A percentile compares a stretch with the other conserved stretches of the same genome.
Evolutionary conservation across 2,888 invertebrate genomes (phyloP).

Genomic region (Caenorhabditis afra): DNA sequence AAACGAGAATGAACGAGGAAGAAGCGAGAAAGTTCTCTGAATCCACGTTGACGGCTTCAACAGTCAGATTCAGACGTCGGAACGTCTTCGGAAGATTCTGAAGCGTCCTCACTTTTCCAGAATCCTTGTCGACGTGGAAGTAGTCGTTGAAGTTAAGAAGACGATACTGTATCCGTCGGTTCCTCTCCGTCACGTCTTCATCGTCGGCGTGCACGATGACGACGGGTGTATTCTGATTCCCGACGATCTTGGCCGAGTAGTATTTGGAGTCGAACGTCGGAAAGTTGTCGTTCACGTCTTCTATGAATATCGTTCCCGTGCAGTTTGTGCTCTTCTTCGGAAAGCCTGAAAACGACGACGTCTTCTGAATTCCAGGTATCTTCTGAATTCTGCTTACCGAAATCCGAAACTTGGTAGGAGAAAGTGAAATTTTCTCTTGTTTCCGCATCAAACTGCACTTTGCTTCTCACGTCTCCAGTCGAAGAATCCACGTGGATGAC

Average conservation of each 20-base stretch:
- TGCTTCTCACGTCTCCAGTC: slow-evolving; percentile 20
- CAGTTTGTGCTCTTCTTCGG: slow-evolving; percentile 21
- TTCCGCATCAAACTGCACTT: slow-evolving; percentile 32
- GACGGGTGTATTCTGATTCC: slow-evolving; percentile 5
- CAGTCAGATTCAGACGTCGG: slow-evolving; percentile 25
- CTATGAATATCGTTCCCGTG: slow-evolving; percentile 14
- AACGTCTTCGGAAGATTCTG: slow-evolving; percentile 18
- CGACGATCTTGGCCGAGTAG: slow-evolving; percentile 27
- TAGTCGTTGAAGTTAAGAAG: slow-evolving; percentile 20
- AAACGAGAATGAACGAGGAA: slow-evolving; percentile 27
- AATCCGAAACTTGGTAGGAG: slow-evolving; percentile 20
- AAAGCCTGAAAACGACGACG: slow-evolving; percentile 6
- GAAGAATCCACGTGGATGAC: slow-evolving; percentile 25
- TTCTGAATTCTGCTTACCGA: slow-evolving; percentile 6
- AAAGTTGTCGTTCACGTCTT: slow-evolving; percentile 60
- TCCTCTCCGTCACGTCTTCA: slow-evolving; percentile 22
- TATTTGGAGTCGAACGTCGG: slow-evolving; percentile 34
- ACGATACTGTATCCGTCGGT: slow-evolving; percentile 32
- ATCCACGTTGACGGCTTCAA: slow-evolving; percentile 43
- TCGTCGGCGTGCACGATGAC: slow-evolving; percentile 28
- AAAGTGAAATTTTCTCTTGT: slow-evolving; percentile 13
- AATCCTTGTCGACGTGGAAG: slow-evolving; percentile 30
- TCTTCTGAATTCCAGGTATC: no score
- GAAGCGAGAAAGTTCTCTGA: slow-evolving; percentile 3
- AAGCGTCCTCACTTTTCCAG: slow-evolving; percentile 25